Percentiles rank a stretch among this genome's conserved stretches.
These are phyloP conservation scores for Schizopygopsis malacanthus DNA, from an alignment of 2,797 vertebrate genomes.

Conservation along the genomic window DNA sequence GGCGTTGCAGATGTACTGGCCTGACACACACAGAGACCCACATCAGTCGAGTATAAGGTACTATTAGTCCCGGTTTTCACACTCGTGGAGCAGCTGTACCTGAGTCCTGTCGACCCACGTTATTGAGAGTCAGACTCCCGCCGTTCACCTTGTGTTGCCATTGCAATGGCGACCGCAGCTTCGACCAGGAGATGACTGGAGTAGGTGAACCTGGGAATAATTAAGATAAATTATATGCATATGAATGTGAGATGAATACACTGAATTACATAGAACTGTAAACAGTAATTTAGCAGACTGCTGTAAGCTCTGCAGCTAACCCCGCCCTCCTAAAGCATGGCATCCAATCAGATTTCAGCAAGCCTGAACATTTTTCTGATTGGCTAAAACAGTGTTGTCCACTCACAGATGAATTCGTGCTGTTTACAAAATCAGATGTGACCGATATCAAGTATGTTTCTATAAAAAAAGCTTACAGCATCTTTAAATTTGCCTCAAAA, in stretches of 20 bases:
- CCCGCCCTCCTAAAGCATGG: background rate
- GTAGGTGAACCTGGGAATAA: constrained; percentile 80
- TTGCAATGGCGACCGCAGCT: constrained; percentile 91
- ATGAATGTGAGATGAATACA: background rate
- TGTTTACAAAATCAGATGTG: background rate
- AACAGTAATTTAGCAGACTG: background rate
- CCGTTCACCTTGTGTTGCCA: constrained; percentile 87
- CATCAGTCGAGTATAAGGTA: background rate
- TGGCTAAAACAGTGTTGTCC: background rate
- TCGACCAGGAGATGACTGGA: constrained; percentile 90
- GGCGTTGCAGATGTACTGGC: constrained; percentile 97
- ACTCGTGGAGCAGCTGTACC: background rate
- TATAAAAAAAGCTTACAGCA: background rate
- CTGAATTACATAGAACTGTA: background rate
- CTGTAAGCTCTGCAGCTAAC: background rate
- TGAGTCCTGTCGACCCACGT: constrained; percentile 90
- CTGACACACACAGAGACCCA: constrained; percentile 57
- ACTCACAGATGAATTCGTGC: background rate
- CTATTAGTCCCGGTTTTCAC: background rate
- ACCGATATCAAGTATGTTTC: background rate
- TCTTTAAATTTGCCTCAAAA: background rate
- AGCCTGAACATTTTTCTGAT: background rate
- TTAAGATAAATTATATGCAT: background rate
- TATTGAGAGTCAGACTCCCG: constrained; percentile 82
- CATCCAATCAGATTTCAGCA: background rate